A percentile compares a stretch with the other conserved stretches of the same genome.
These are phyloP conservation scores for Hippasteria phrygiana DNA, from an alignment of 53 echinoderm and acorn worm genomes.

Conservation along the genomic window DNA sequence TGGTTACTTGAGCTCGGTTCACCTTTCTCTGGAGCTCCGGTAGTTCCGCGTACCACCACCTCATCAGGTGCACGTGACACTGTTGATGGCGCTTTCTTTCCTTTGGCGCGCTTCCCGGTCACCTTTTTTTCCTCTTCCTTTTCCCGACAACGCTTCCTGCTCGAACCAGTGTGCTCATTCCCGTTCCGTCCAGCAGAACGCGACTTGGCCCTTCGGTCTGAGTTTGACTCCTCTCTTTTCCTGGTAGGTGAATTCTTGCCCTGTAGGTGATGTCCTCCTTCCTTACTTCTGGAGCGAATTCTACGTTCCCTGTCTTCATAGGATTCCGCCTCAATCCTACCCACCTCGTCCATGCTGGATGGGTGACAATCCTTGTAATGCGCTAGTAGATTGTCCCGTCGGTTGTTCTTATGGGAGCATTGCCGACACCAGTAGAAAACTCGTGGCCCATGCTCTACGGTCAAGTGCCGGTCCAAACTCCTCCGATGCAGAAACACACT, in stretches of 20 bases:
- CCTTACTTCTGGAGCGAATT: background rate
- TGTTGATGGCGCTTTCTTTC: slow-evolving; percentile 23
- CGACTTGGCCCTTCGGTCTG: background rate
- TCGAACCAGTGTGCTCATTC: background rate
- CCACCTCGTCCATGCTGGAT: background rate
- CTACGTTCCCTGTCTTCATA: slow-evolving; percentile 9
- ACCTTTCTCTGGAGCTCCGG: background rate
- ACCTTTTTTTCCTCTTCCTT: background rate
- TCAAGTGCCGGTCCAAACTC: slow-evolving; percentile 20
- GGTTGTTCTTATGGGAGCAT: slow-evolving; percentile 25
- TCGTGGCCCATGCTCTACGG: slow-evolving; percentile 15
- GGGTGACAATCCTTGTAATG: slow-evolving; percentile 25
- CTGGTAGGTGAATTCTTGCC: slow-evolving; percentile 2
- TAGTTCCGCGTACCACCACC: background rate
- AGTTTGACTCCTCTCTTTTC: background rate
- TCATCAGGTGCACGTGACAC: slow-evolving; percentile 17
- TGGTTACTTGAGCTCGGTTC: background rate
- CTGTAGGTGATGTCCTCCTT: background rate
- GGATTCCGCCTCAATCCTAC: background rate
- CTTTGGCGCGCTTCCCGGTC: slow-evolving; percentile 3
- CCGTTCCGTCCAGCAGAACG: slow-evolving; percentile 30
- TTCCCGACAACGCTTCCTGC: slow-evolving; percentile 15
- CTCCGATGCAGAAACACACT: slow-evolving; percentile 7
- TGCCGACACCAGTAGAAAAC: slow-evolving; percentile 28
- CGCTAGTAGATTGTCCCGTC: background rate